Percentiles rank a stretch among this genome's conserved stretches.
phyloP scores from a whole-genome alignment of 1,140 invertebrate species.

The Mactra quadrangularis region DNA sequence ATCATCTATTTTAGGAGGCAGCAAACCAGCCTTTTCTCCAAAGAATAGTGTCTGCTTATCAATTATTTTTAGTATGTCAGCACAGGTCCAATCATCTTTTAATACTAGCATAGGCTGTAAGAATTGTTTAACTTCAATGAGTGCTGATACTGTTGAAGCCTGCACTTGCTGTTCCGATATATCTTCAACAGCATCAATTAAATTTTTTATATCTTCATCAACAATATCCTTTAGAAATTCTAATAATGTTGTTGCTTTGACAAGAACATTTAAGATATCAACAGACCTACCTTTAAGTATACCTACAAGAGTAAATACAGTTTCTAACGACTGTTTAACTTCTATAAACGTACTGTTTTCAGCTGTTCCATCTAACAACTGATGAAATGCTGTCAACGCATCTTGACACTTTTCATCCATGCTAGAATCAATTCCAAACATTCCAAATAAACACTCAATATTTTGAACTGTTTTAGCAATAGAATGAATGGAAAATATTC shows the following conservation, averaged over 20 bases:
- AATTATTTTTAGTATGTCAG: constrained; percentile 39
- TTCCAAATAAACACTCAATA: not conserved
- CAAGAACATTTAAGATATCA: constrained; percentile 55
- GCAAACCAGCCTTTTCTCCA: constrained; percentile 1
- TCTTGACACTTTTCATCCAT: not conserved
- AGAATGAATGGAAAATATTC: not conserved
- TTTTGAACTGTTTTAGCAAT: not conserved
- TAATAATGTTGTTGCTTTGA: constrained; percentile 54
- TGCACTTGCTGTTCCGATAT: constrained; percentile 69
- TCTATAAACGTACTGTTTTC: constrained; percentile 28
- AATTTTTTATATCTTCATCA: constrained; percentile 70
- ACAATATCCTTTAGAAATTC: constrained; percentile 64
- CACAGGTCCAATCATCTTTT: constrained; percentile 3
- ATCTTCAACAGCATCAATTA: constrained; percentile 75
- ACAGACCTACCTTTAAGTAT: not conserved
- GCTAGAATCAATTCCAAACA: not conserved
- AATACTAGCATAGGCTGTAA: constrained; percentile 59
- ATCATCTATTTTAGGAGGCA: constrained; percentile 65
- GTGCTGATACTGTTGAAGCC: constrained; percentile 68
- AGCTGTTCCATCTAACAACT: constrained; percentile 6
- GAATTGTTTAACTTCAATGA: constrained; percentile 68
- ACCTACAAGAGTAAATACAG: constrained; percentile 6
- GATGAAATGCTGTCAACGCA: constrained; percentile 42
- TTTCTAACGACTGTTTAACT: constrained; percentile 23
- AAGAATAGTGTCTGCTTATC: constrained; percentile 17